phyloP scores from a whole-genome alignment of 2,888 invertebrate species.

The Drosophila mercatorum region DNA sequence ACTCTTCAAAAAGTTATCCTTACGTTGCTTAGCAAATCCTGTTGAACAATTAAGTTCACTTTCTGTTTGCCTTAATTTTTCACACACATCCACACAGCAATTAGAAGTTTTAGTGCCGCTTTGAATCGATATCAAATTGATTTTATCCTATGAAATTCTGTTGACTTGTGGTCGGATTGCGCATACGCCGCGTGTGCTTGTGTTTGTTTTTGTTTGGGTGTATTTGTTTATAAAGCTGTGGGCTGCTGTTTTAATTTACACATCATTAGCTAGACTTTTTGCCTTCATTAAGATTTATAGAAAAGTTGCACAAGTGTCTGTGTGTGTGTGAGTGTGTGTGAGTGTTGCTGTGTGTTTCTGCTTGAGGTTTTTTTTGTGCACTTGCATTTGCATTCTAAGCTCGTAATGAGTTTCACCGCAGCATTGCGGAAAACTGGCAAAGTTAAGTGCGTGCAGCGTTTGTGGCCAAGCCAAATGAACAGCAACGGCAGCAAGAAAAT shows the following conservation, averaged over 20 bases:
- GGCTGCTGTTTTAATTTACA: constrained; percentile 65
- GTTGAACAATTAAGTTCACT: neutral
- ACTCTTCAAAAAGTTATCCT: no score
- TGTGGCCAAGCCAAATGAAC: constrained; percentile 75
- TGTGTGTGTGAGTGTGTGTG: constrained; percentile 8
- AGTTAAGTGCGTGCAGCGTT: constrained; percentile 81
- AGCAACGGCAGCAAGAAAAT: constrained; percentile 47
- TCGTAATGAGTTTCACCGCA: constrained; percentile 80
- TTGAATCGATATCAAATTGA: constrained; percentile 23
- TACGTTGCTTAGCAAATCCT: neutral
- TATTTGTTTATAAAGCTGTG: constrained; percentile 45
- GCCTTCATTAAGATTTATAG: constrained; percentile 72
- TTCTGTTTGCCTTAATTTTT: neutral
- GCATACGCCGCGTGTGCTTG: constrained; percentile 48
- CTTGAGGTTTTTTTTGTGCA: constrained; percentile 50
- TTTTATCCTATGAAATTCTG: constrained; percentile 7
- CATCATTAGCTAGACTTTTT: constrained; percentile 67
- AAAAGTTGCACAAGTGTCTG: constrained; percentile 43
- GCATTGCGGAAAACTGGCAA: constrained; percentile 73
- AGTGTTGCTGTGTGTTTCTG: constrained; percentile 16
- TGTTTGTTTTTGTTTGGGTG: constrained; percentile 13
- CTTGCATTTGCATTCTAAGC: constrained; percentile 77
- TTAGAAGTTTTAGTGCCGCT: constrained; percentile 17
- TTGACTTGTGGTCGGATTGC: constrained; percentile 37
- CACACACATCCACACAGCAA: neutral